These are phyloP conservation scores for Galleria mellonella DNA, from an alignment of 1,140 invertebrate genomes.

Conservation along the genomic window DNA sequence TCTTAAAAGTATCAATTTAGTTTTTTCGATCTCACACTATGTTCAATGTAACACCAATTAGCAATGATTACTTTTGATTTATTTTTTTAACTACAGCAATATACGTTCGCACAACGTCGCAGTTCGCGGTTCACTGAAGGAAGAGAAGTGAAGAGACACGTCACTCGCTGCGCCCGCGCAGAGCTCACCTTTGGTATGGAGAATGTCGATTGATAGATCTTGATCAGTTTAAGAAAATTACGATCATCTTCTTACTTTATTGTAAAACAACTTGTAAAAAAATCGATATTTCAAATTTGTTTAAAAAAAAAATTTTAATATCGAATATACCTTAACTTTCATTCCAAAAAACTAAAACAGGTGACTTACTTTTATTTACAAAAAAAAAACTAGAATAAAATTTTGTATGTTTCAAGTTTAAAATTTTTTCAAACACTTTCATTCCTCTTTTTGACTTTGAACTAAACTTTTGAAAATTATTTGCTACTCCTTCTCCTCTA, in stretches of 20 bases:
- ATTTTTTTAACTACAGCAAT: conserved; percentile 2
- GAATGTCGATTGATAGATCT: conserved; percentile 22
- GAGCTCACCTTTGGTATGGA: conserved; percentile 58
- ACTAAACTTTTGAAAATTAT: no score
- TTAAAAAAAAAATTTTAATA: no score
- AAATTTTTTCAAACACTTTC: no score
- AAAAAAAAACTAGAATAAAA: no score
- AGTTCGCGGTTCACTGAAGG: conserved; percentile 55
- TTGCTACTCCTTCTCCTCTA: no score
- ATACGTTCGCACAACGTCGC: conserved; percentile 26
- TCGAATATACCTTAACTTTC: no score
- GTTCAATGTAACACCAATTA: conserved; percentile 34
- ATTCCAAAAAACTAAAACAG: no score
- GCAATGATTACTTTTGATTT: conserved; percentile 19
- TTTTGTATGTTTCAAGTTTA: no score
- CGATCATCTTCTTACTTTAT: conserved; percentile 5
- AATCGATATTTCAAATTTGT: no score
- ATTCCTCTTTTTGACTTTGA: no score
- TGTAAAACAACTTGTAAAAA: no score
- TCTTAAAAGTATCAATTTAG: conserved; percentile 1
- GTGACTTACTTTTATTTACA: no score
- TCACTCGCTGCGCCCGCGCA: conserved; percentile 60
- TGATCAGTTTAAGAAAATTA: conserved; percentile 25
- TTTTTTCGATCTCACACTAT: conserved; percentile 16
- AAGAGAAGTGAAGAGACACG: conserved; percentile 53